Conservation (phyloP, 1,140 invertebrate species). For the Euglossa dilemma region DNA sequence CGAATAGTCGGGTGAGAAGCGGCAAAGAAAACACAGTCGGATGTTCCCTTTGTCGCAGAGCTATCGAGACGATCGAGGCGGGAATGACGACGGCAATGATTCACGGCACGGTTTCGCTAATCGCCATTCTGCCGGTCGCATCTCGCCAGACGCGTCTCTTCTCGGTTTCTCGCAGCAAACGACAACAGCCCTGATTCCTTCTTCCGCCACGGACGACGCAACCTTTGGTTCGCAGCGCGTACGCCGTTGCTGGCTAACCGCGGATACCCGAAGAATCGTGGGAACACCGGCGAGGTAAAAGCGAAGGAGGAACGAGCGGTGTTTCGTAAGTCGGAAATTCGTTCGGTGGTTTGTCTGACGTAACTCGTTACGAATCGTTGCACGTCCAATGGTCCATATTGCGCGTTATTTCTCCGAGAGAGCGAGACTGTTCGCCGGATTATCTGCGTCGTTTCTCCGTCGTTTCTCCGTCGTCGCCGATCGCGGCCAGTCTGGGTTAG, state of each 20-base stretch:
- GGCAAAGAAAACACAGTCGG: no score
- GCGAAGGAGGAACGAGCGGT: background rate
- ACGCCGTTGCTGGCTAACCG: background rate
- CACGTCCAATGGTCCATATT: background rate
- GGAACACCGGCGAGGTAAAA: conserved; percentile 35
- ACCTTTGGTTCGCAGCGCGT: background rate
- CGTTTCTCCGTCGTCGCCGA: background rate
- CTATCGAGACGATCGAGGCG: background rate
- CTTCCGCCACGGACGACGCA: background rate
- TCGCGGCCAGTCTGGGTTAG: background rate
- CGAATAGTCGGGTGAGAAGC: background rate
- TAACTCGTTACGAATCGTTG: conserved; percentile 12
- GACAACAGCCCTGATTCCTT: background rate
- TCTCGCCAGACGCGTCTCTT: no score
- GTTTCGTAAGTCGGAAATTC: conserved; percentile 42
- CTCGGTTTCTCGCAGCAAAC: background rate
- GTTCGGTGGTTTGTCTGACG: conserved; percentile 10
- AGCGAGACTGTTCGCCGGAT: background rate
- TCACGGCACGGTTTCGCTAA: background rate
- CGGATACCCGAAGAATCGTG: conserved; percentile 4
- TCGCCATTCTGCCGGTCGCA: background rate
- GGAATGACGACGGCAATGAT: background rate
- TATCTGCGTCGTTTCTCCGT: no score
- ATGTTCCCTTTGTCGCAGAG: background rate
- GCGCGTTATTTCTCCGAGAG: background rate